Percentiles rank a stretch among this genome's conserved stretches.
phyloP scores from a whole-genome alignment of 2,888 invertebrate species.

The Parnassius apollo region DNA sequence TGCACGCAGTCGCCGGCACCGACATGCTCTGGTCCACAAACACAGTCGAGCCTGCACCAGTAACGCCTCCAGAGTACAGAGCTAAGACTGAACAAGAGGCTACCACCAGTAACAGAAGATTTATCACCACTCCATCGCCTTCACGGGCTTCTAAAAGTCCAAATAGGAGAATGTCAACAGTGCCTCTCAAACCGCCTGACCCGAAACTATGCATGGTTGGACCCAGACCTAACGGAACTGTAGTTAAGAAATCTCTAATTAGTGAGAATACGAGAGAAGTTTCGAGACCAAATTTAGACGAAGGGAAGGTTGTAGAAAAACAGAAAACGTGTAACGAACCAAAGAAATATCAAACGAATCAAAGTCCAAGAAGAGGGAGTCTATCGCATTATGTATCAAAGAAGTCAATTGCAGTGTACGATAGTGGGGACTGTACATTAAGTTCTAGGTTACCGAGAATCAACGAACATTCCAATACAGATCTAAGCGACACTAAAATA shows the following conservation, averaged over 20 bases:
- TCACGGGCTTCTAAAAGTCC: conserved; percentile 35
- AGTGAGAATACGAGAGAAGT: conserved; percentile 3
- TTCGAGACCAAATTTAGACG: conserved; percentile 5
- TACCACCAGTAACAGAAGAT: conserved; percentile 34
- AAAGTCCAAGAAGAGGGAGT: conserved; percentile 28
- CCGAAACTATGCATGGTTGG: conserved; percentile 17
- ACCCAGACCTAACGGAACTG: conserved; percentile 21
- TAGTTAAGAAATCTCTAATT: not conserved
- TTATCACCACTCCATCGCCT: conserved; percentile 29
- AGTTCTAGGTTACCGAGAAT: conserved; percentile 63
- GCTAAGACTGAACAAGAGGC: conserved; percentile 38
- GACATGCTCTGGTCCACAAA: conserved; percentile 61
- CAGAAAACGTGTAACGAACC: conserved; percentile 12
- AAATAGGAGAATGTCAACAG: conserved; percentile 21
- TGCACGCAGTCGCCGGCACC: conserved; percentile 46
- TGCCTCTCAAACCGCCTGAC: conserved; percentile 17
- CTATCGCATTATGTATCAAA: conserved; percentile 11
- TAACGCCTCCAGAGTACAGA: conserved; percentile 55
- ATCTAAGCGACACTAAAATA: conserved; percentile 40
- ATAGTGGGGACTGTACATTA: conserved; percentile 56
- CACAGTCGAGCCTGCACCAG: conserved; percentile 48
- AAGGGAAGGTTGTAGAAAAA: conserved; percentile 7
- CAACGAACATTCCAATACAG: conserved; percentile 62
- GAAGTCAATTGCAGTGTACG: conserved; percentile 43
- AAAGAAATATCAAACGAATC: conserved; percentile 17